Evolutionary conservation across 2,797 vertebrate species (phyloP), one percentile per base, ranked within the genome.

Genomic region (Novumbra hubbsi): DNA sequence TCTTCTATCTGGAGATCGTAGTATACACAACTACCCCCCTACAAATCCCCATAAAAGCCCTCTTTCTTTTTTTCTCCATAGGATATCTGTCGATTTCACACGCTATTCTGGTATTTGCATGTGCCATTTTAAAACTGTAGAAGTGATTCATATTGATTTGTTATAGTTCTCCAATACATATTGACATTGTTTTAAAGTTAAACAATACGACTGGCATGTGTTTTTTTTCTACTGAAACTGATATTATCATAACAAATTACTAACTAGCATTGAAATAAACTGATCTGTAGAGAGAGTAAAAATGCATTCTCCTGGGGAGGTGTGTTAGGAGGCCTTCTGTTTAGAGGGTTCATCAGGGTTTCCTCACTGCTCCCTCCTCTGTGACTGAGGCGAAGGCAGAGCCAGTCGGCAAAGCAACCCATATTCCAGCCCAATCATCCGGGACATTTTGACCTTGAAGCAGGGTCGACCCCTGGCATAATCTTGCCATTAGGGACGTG

Each of bases 281-380:
- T 28, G 1, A 50, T 12, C 57, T 62, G 24, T 27, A 11, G 57
- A 62, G 24, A 78, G 76, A 75, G 71, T 21, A 27, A 72, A 70
- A 69, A 77, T 73, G 80, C 84, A 73, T 81, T 80, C 64, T n/a
- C 74, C 79, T 75, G 80, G 41, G 84, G 80, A 81, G 74, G 73
- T 81, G 79, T 80, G 80, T 76, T 72, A 38, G 80, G 70, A 83
- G 85, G 86, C 88, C 90, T 86, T 81, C 81, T 90, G 88, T 91
- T 89, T 91, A 89, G 77, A 88, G 11, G 81, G 78, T 6, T 73
- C 87, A 86, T 90, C 86, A 77, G 73, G 75, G 67, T 86, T 81
- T 91, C 84, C 81, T 86, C 76, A 82, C 85, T 67, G 86, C 88
- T 80, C 86, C 83, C 71, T 67, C 67, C 28, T 41, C 45, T 28